Evolutionary conservation across 2,113 vertebrate species (phyloP).

Genomic region (Pseudopodoces humilis): DNA sequence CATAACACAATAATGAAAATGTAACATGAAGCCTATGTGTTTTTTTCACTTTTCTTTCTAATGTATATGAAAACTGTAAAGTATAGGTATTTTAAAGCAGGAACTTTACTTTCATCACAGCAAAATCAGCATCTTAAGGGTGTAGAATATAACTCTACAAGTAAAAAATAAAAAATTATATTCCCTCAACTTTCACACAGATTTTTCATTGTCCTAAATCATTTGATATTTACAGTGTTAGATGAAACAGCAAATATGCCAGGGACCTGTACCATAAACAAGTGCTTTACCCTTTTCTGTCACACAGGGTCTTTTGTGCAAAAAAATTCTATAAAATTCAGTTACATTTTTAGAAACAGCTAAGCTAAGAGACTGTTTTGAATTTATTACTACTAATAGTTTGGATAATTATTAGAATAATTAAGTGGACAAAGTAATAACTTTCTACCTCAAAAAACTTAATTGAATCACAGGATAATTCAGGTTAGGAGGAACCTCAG

Average conservation of each 20-base stretch:
- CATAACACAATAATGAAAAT: neutral
- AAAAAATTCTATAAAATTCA: neutral
- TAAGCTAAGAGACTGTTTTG: neutral
- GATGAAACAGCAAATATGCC: neutral
- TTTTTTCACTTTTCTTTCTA: neutral
- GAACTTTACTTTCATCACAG: neutral
- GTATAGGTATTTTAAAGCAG: neutral
- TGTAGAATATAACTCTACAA: neutral
- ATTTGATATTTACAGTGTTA: neutral
- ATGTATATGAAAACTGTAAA: neutral
- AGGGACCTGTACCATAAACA: neutral
- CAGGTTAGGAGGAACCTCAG: neutral
- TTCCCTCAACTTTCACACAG: neutral
- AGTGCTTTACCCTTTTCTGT: neutral
- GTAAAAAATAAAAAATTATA: neutral
- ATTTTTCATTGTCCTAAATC: neutral
- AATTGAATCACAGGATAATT: neutral
- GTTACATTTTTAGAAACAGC: neutral
- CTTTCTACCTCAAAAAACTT: neutral
- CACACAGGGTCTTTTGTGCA: neutral
- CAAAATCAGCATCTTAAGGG: neutral
- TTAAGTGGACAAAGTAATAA: neutral
- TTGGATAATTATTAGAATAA: neutral
- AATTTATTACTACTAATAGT: neutral
- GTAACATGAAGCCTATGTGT: fast-evolving